Evolutionary conservation across 1,140 invertebrate species (phyloP).

Genomic region (Drosophila seguyi): DNA sequence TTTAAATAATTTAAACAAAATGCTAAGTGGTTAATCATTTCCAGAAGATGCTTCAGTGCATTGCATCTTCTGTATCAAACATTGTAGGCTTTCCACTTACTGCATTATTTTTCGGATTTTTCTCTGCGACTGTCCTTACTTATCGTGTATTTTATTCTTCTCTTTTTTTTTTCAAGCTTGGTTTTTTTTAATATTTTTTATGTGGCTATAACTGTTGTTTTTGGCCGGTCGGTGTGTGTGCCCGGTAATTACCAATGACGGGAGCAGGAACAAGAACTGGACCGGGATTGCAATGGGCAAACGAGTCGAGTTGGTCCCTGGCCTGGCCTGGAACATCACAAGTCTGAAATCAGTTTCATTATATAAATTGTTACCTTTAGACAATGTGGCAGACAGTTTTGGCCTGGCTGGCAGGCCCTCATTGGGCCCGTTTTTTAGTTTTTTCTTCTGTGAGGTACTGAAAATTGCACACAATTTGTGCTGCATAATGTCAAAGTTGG

Average conservation of each 20-base stretch:
- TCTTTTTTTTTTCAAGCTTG: slow-evolving; percentile 9
- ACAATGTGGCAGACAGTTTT: slow-evolving; percentile 73
- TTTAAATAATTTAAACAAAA: too few relatives aligned
- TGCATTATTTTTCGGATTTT: slow-evolving; percentile 10
- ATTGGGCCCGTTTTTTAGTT: slow-evolving; percentile 52
- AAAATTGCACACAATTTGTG: slow-evolving; percentile 71
- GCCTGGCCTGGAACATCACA: slow-evolving; percentile 59
- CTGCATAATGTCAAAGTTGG: slow-evolving; percentile 79
- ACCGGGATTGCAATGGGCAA: slow-evolving; percentile 22
- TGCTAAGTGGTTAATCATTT: neutral
- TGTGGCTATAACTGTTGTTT: slow-evolving; percentile 69
- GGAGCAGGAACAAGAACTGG: slow-evolving; percentile 38
- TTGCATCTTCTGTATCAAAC: neutral
- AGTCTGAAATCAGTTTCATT: slow-evolving; percentile 83
- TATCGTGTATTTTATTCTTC: slow-evolving; percentile 14
- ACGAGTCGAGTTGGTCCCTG: slow-evolving; percentile 34
- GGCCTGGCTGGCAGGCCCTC: slow-evolving; percentile 29
- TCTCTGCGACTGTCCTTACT: slow-evolving; percentile 9
- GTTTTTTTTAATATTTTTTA: slow-evolving; percentile 31
- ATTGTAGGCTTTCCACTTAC: slow-evolving; percentile 4
- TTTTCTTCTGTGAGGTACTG: neutral
- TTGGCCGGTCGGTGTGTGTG: slow-evolving; percentile 23
- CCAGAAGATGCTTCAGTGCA: neutral
- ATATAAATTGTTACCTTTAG: slow-evolving; percentile 83
- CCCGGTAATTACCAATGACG: slow-evolving; percentile 49